Evolutionary conservation across 1,140 invertebrate species (phyloP), one percentile per base, ranked within the genome.

Genomic region (Drosophila ambigua): DNA sequence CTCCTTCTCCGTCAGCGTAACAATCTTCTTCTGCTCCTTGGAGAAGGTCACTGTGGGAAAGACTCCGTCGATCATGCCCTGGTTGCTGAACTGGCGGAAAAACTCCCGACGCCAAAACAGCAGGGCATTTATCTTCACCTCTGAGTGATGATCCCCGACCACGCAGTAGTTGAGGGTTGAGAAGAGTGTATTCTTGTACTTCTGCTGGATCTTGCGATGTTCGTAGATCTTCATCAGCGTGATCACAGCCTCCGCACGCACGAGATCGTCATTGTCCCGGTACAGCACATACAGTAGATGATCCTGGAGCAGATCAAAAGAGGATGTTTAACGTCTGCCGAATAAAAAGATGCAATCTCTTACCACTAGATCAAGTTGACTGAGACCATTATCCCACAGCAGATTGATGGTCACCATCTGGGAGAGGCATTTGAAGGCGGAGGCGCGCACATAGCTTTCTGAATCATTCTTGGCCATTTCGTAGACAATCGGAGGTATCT

Each of bases 1-100:
- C 89, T 96, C 95, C 2, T 77, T 92, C 54, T 95, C 94, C 43
- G 95, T 95, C 2, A 97, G 90, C 1, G 93, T 94, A 11, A 96
- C 94, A 13, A 97, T 96, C 92, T 96, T 96, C 58, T 94, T 93
- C 0, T 95, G 93, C 81, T 96, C 95, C 89, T 95, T 96, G 1
- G 95, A 96, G 82, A 97, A 97, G 7, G 95, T 96, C 0, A 96
- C 94, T 0, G 94, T 94, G 0, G 96, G 96, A 91, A 97, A 97
- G 0, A 92, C 93, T 0, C 95, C 95, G 79, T 97, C 96, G 1
- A 97, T 93, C 95, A 97, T 96, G 28, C 96, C 96, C 92, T 96
- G 95, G 79, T 96, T 94, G 0, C 92, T 93, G 2, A 96, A 87
- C 66, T 95, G 93, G 2, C 94, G 93, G 13, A 94, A 92, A 13